Base-by-base conservation (phyloP, 2,113 vertebrate genomes). In the Struthio camelus region DNA sequence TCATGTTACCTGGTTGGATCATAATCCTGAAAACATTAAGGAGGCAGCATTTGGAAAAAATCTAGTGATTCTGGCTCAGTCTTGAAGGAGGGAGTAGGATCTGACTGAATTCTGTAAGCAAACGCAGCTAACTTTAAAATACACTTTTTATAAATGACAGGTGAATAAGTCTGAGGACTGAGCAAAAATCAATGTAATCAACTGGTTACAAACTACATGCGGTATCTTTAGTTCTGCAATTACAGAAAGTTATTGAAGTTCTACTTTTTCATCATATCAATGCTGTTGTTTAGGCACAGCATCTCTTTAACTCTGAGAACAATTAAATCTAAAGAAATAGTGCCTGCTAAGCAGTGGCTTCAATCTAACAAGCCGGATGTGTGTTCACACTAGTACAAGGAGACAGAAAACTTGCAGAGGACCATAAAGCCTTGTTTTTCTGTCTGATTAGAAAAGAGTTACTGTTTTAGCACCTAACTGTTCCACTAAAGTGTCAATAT, bases 21-120 rank as follows among this genome's bases (percentile, higher is more conserved):
- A 62, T 28, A 82, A n/a, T n/a, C 18, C 65, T 3, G 17, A 32
- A 66, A 80, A 64, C 72, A 59, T 25, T 42, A 51, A 93, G 75
- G 14, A 22, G 50, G 58, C 36, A 46, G 22, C 53, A 40, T 7
- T 1, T 66, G n/a, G 65, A 67, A 86, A 91, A 82, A 58, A 24
- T 0, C 0, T 24, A 58, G 44, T 16, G 32, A 15, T 18, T 32
- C 4, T 53, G 70, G 6, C 75, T 28, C 42, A 51, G 19, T 54
- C 42, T 34, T 75, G 61, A 70, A 84, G 44, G 15, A 75, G 59
- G 51, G 64, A 59, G 38, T 62, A 4, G 8, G 23, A 3, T 36
- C 40, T 93, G 40, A 20, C 38, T 76, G 80, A 84, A 77, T 89
- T 78, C 25, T 85, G 5, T 48, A 11, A 90, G 1, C 11, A 42